Base-by-base conservation (phyloP, 2,797 vertebrate genomes). In the Cheirogaleus major region DNA sequence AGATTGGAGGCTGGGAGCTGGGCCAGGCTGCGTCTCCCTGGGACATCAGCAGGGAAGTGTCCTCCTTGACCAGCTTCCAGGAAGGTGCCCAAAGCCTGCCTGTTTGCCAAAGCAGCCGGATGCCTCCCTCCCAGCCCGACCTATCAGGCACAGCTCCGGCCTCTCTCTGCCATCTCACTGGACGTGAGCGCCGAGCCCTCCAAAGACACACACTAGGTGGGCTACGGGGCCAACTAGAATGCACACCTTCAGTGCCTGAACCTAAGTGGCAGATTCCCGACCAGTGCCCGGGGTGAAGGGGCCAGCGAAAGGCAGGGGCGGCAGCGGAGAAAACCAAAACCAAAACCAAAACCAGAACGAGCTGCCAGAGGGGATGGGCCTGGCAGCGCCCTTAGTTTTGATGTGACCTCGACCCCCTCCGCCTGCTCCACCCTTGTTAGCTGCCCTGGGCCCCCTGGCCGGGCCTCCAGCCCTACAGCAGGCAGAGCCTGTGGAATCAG, bases 201-300 rank as follows among this genome's bases (percentile, higher is more conserved):
- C 17, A 4, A 69, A 35, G 69, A 52, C 15, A 48, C 59, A 23
- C 5, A 0, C 45, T 4, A 4, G 15, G 3, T 22, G 67, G 9
- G 50, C 57, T 1, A 0, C 0, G 0, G 57, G 30, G 30, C 8
- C 67, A 45, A 6, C 5, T 1, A 1, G 18, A 15, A 11, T 23
- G 23, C 52, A 11, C 0, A 0, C 55, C 67, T 23, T 84, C 30
- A 0, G n/a, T 52, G 27, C 69, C 11, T 5, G 52, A 48, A 10
- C 67, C 61, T 20, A 13, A 11, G 12, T 0, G 13, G n/a, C n/a
- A 18, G 52, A 7, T 30, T 7, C 73, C 89, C 17, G 13, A 38
- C 17, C 38, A 22, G 61, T 1, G 4, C 45, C 38, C 43, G 5
- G 6, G 20, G 0, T 22, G 65, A 18, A 18, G 38, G 70, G 35